phyloP scores from a whole-genome alignment of 2,797 vertebrate genomes.

The Microctenopoma stevenorrisi region DNA sequence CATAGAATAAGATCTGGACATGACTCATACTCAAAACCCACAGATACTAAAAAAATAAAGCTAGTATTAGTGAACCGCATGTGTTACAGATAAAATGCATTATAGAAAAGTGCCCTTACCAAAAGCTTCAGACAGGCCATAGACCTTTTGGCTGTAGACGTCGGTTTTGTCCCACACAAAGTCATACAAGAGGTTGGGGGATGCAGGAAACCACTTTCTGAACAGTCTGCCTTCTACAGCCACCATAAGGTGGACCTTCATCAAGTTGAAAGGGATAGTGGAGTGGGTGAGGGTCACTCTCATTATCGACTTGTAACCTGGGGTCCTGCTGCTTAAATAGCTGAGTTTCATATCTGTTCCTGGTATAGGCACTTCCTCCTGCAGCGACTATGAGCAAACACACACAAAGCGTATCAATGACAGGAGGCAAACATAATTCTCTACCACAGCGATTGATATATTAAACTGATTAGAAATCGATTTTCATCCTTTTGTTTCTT shows the following conservation, averaged over 20 bases:
- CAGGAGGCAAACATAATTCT: slow-evolving; percentile 3
- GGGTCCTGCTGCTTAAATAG: slow-evolving; percentile 95
- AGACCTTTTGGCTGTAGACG: slow-evolving; percentile 98
- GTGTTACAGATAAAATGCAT: background rate
- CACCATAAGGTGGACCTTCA: slow-evolving; percentile 99
- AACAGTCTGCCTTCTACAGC: slow-evolving; percentile 97
- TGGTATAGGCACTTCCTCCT: slow-evolving; percentile 91
- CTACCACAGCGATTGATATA: slow-evolving; percentile 11
- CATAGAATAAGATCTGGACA: slow-evolving; percentile 97
- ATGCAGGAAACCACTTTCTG: slow-evolving; percentile 96
- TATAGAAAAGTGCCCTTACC: slow-evolving; percentile 81
- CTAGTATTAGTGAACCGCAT: background rate
- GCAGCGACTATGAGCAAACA: slow-evolving; percentile 85
- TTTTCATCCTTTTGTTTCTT: background rate
- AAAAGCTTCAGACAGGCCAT: slow-evolving; percentile 94
- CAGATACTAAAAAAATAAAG: slow-evolving; percentile 85
- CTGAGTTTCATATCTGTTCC: slow-evolving; percentile 91
- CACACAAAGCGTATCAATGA: slow-evolving; percentile 21
- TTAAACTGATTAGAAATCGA: background rate
- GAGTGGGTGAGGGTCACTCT: slow-evolving; percentile 92
- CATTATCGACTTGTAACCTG: slow-evolving; percentile 96
- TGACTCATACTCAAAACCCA: slow-evolving; percentile 99
- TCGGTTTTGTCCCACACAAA: slow-evolving; percentile 99
- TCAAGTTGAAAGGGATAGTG: slow-evolving; percentile 96
- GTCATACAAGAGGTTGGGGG: slow-evolving; percentile 92